Conservation (phyloP, 2,888 invertebrate species). For the Lepas anatifera region DNA sequence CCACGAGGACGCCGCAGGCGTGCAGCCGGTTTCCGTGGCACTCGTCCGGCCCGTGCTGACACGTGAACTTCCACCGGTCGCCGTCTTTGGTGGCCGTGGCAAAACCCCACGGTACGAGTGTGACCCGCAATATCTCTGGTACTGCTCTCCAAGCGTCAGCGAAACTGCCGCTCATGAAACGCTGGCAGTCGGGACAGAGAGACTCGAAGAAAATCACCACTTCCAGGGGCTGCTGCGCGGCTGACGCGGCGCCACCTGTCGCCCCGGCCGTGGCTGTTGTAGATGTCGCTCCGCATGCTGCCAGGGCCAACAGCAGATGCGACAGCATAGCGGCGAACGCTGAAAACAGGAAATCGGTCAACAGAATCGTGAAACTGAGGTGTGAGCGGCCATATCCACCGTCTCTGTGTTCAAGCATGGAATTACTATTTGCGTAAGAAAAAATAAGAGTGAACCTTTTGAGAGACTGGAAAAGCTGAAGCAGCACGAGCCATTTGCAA, state of each 20-base stretch:
- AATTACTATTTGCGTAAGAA: too few species aligned
- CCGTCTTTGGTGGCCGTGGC: not conserved
- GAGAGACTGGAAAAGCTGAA: too few species aligned
- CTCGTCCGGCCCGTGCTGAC: not conserved
- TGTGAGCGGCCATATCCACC: too few species aligned
- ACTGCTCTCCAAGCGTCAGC: not conserved
- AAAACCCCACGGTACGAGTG: not conserved
- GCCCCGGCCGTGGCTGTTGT: too few species aligned
- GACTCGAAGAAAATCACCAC: not conserved
- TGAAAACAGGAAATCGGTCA: too few species aligned
- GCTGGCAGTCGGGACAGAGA: not conserved
- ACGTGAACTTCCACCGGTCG: not conserved
- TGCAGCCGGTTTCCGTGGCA: slow-evolving; percentile 6
- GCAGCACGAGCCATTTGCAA: too few species aligned
- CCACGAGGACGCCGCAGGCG: not conserved
- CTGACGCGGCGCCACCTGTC: not conserved
- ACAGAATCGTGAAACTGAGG: too few species aligned
- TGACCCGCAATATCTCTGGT: not conserved
- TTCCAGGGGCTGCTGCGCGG: not conserved
- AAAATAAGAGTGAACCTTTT: too few species aligned
- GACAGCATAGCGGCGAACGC: too few species aligned
- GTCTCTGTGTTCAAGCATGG: too few species aligned
- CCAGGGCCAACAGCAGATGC: too few species aligned
- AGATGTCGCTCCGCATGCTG: too few species aligned
- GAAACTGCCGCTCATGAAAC: not conserved